Base-by-base conservation (phyloP, 2,888 invertebrate genomes). In the Parapristionchus giblindavisi region DNA sequence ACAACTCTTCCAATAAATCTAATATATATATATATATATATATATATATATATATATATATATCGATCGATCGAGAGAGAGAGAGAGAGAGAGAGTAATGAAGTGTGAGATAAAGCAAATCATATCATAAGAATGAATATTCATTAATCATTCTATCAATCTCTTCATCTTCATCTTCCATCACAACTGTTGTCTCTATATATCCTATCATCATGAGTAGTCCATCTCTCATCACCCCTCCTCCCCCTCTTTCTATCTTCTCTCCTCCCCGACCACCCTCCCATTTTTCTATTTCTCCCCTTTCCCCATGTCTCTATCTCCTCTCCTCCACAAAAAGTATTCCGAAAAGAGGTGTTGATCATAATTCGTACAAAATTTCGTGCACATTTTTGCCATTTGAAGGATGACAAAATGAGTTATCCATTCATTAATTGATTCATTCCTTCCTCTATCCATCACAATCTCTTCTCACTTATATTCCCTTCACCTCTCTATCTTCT, bases 371-470 rank as follows among this genome's bases (percentile, higher is more conserved):
- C n/a, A n/a, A n/a, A n/a, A n/a, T n/a, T n/a, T n/a, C n/a, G n/a
- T n/a, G n/a, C n/a, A n/a, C n/a, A n/a, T n/a, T n/a, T n/a, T n/a
- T n/a, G n/a, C n/a, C n/a, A n/a, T n/a, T n/a, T n/a, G n/a, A n/a
- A n/a, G n/a, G n/a, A n/a, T n/a, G n/a, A n/a, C n/a, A n/a, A n/a
- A n/a, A n/a, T n/a, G n/a, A n/a, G n/a, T n/a, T n/a, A n/a, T 58
- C 58, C 32, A 58, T 58, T 36, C 58, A 34, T 58, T n/a, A 21
- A 58, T 29, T n/a, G 34, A 32, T 32, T n/a, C 58, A 58, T 29
- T 58, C 34, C n/a, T 58, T 43, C 17, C 43, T 43, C 43, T 43
- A 8, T 43, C 43, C 17, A 8, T 43, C 43, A 14, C 43, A n/a
- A n/a, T 43, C 43, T 58, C 36, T 27, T 29, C 58, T 36, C 58